Evolutionary conservation across 2,888 invertebrate genomes (phyloP).

Genomic region (Argyresthia albistria): DNA sequence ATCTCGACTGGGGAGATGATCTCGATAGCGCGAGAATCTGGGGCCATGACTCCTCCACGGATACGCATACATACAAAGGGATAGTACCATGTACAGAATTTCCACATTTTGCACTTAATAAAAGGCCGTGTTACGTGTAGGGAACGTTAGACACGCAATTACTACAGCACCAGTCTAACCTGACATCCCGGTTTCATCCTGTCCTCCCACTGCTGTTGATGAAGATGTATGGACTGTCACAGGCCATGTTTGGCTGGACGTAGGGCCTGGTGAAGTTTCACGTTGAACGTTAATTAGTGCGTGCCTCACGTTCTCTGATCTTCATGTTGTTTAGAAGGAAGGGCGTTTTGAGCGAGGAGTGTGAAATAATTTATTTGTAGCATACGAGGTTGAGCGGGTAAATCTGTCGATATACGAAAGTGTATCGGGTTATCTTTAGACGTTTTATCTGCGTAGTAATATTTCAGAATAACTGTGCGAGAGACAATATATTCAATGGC

Average conservation of each 20-base stretch:
- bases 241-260: conserved; percentile 45
- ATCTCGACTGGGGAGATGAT: too few relatives aligned
- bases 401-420: conserved; percentile 1
- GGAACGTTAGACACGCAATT: conserved; percentile 67
- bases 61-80: conserved; percentile 17
- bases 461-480: too few relatives aligned
- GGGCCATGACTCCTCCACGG: too few relatives aligned
- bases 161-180: conserved; percentile 43
- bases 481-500: too few relatives aligned
- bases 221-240: conserved; percentile 32
- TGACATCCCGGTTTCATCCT: conserved; percentile 23
- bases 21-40: too few relatives aligned
- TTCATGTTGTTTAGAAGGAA: conserved; percentile 24
- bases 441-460: too few relatives aligned
- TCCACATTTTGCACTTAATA: conserved; percentile 60
- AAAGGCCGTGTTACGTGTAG: conserved; percentile 66
- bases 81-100: conserved; percentile 55
- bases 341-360: neutral
- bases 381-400: neutral
- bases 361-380: conserved; percentile 4
- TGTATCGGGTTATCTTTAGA: neutral
- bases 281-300: conserved; percentile 69
- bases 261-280: conserved; percentile 54
- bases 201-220: conserved; percentile 5
- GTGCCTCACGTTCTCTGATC: conserved; percentile 55